Evolutionary conservation across 2,797 vertebrate genomes (phyloP).

Genomic region (Allobates femoralis): DNA sequence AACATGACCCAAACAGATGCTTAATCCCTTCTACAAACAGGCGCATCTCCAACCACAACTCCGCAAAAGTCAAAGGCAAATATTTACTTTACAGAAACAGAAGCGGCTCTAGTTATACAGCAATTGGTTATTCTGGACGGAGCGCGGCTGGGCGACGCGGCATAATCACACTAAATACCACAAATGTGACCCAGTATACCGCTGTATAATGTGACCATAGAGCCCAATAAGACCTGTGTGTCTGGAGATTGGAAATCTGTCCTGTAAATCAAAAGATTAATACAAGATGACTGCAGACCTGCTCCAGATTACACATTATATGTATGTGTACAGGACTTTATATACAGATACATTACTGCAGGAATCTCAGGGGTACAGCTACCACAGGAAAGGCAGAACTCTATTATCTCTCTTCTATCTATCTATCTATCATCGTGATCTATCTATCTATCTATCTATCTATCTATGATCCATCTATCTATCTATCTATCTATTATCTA

Average conservation of each 20-base stretch:
- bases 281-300: conserved; percentile 14
- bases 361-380: not conserved
- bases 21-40: conserved; percentile 55
- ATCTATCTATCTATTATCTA: no score
- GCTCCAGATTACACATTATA: not conserved
- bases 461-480: no score
- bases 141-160: conserved; percentile 25
- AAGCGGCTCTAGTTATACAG: conserved; percentile 53
- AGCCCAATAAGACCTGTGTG: conserved; percentile 42
- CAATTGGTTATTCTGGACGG: conserved; percentile 45
- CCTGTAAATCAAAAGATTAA: conserved; percentile 57
- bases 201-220: conserved; percentile 50
- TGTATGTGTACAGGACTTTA: not conserved
- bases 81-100: conserved; percentile 47
- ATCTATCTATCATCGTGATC: no score
- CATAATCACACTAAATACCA: conserved; percentile 51
- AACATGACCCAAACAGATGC: conserved; percentile 46
- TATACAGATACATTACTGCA: not conserved
- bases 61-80: conserved; percentile 49
- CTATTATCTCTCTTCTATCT: no score
- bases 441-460: no score
- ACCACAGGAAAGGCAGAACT: no score
- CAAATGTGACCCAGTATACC: conserved; percentile 54
- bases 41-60: conserved; percentile 31
- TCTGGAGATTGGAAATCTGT: conserved; percentile 46